Conservation (phyloP, 2,888 invertebrate genomes). For the Biston betularia region DNA sequence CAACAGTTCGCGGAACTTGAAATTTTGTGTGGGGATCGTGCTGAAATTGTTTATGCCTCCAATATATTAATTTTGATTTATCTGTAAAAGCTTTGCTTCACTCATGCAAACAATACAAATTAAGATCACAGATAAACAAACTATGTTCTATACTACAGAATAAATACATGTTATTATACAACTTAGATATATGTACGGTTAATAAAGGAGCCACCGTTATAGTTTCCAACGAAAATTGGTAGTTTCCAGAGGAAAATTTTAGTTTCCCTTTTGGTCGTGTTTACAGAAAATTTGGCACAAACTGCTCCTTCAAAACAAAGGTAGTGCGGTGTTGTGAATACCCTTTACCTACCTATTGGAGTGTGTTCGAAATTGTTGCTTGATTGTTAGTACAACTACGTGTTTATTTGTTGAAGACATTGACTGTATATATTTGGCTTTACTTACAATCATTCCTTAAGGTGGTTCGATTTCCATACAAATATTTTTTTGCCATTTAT, state of each 20-base stretch:
- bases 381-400: slow-evolving; percentile 4
- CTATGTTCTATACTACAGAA: neutral
- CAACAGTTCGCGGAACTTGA: neutral
- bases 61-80: too few relatives aligned
- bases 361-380: neutral
- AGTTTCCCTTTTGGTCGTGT: neutral
- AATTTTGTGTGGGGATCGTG: neutral
- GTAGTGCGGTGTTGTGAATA: slow-evolving; percentile 1
- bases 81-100: neutral
- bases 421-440: too few relatives aligned
- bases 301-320: too few relatives aligned
- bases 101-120: slow-evolving; percentile 1
- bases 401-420: neutral
- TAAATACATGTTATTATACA: neutral
- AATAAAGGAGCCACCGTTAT: neutral
- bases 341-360: neutral
- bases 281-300: neutral
- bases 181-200: neutral
- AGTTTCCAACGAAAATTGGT: neutral
- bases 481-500: too few relatives aligned
- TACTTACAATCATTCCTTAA: too few relatives aligned
- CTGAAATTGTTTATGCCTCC: too few relatives aligned
- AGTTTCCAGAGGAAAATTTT: neutral
- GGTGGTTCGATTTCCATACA: too few relatives aligned
- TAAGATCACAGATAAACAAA: slow-evolving; percentile 13